Base-by-base conservation (phyloP, 2,888 invertebrate species). In the Troides aeacus region DNA sequence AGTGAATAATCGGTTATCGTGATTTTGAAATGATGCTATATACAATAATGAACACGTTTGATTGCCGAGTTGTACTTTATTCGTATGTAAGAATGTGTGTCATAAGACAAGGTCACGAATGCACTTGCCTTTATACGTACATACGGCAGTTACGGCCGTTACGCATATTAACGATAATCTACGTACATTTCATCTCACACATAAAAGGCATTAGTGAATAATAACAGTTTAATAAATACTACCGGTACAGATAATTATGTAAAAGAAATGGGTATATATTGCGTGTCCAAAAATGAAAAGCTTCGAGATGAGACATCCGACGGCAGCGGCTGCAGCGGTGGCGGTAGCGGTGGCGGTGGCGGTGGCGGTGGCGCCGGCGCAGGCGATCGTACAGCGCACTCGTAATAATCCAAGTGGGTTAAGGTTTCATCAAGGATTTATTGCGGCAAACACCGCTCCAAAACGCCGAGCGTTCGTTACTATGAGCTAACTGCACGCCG, bases 391-490 rank as follows among this genome's bases (percentile, higher is more conserved):
- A 69, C 39, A 82, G 83, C 84, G 87, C 84, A 84, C 85, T 88
- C 86, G 92, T 91, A 91, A 92, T 90, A 90, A 90, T 85, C 87
- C 90, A 93, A 93, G 85, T 93, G 87, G 92, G 92, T 93, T 93
- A 93, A 93, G 92, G 92, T 92, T 89, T 77, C 89, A 89, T 84
- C 92, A 93, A 92, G 92, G 92, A 91, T 92, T 92, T 92, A 85
- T 92, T 92, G 92, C 92, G 90, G 90, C 91, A 92, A 90, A 87
- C 90, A 84, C 90, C 92, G 91, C 90, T 91, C 92, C 91, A 90
- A 91, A 90, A 91, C 88, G 83, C 82, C 84, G 86, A 85, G 84
- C 84, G 84, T 81, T 86, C 78, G 89, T 89, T 89, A 86, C 89
- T 89, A 86, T 90, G 88, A 90, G 87, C 89, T 87, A 87, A 89